Evolutionary conservation across 2,113 vertebrate genomes (phyloP).

Genomic region (Semicossyphus pulcher): DNA sequence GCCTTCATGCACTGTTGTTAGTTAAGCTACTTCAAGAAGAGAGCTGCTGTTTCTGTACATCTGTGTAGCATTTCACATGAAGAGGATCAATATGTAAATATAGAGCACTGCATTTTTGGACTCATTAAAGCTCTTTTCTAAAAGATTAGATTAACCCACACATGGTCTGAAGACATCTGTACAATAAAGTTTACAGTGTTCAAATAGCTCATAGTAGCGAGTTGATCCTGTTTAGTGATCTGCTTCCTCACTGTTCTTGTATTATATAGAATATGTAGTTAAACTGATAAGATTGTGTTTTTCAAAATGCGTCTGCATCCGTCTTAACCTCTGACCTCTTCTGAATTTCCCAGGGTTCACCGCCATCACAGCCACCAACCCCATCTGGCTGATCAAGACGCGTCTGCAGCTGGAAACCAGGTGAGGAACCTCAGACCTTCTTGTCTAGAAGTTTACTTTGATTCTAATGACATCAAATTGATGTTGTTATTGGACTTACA

Average conservation of each 20-base stretch:
- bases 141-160: background rate
- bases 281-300: slow-evolving; percentile 49
- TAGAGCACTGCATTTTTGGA: too few species aligned
- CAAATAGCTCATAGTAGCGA: background rate
- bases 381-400: slow-evolving; percentile 99
- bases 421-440: slow-evolving; percentile 72
- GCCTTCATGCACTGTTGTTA: slow-evolving; percentile 32
- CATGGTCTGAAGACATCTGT: background rate
- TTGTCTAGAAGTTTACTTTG: background rate
- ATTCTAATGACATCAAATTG: background rate
- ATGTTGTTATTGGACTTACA: background rate
- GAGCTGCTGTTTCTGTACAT: slow-evolving; percentile 42
- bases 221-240: slow-evolving; percentile 69
- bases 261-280: slow-evolving; percentile 28
- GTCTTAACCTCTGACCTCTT: slow-evolving; percentile 78
- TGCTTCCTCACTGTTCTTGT: slow-evolving; percentile 64
- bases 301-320: slow-evolving; percentile 44
- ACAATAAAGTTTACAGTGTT: background rate
- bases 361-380: slow-evolving; percentile 97
- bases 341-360: slow-evolving; percentile 93
- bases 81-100: slow-evolving; percentile 49
- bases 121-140: background rate
- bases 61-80: slow-evolving; percentile 50
- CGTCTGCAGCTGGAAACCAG: slow-evolving; percentile 97
- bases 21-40: background rate